Percentiles rank a stretch among this genome's conserved stretches.
These are phyloP conservation scores for Sympetrum striolatum DNA, from an alignment of 2,888 invertebrate genomes.

Conservation along the genomic window DNA sequence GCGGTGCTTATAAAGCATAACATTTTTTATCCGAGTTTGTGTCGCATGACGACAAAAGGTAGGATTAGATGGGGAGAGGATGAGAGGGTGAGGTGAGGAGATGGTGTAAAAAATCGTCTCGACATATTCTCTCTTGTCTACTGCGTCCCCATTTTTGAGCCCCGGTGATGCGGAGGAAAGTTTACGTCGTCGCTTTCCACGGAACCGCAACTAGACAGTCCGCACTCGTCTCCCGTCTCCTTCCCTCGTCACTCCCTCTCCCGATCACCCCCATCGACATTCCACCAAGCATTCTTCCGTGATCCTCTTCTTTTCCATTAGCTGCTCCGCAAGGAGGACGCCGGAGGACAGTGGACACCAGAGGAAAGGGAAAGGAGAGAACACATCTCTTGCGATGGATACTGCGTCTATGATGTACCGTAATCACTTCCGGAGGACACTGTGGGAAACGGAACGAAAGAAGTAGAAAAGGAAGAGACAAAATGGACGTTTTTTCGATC, in stretches of 20 bases:
- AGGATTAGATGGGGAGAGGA: background rate
- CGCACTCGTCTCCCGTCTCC: background rate
- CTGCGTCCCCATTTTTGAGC: background rate
- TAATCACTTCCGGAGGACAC: background rate
- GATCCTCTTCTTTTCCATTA: background rate
- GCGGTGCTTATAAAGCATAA: too few relatives aligned
- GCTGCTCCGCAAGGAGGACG: background rate
- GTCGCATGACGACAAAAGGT: background rate
- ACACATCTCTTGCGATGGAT: background rate
- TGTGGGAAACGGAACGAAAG: background rate
- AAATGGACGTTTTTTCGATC: too few relatives aligned
- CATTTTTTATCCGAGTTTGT: too few relatives aligned
- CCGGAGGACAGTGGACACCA: background rate
- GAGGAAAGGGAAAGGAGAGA: background rate
- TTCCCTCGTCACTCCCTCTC: background rate
- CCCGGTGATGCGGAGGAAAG: background rate
- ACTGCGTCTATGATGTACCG: background rate
- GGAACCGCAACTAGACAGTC: background rate
- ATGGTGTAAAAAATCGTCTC: too few relatives aligned
- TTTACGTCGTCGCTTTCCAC: background rate
- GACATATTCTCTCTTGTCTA: too few relatives aligned
- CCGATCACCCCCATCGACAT: background rate
- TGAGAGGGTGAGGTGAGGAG: background rate
- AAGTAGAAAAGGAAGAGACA: background rate
- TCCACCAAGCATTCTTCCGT: background rate